Conservation (phyloP, 2,113 vertebrate genomes). For the Glaucomys volans region DNA sequence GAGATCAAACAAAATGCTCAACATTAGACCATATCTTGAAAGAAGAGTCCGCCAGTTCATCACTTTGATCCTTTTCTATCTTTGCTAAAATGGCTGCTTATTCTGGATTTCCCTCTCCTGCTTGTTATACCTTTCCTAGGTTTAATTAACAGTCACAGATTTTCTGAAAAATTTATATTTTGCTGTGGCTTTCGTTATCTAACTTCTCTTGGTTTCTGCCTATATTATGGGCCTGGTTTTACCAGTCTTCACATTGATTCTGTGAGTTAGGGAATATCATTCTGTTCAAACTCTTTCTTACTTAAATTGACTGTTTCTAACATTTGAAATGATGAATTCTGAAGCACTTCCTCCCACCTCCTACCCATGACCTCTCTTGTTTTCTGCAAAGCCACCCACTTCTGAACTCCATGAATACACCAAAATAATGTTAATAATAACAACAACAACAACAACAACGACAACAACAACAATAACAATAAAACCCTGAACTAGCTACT, state of each 20-base stretch:
- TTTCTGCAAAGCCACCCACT: not conserved
- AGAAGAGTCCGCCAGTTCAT: too few species aligned
- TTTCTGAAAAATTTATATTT: not conserved
- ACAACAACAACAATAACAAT: not conserved
- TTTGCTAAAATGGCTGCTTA: not conserved
- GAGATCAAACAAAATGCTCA: not conserved
- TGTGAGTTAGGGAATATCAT: not conserved
- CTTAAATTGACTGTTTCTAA: not conserved
- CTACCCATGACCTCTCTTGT: not conserved
- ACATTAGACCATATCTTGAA: too few species aligned
- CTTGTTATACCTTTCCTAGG: not conserved
- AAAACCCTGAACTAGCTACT: not conserved
- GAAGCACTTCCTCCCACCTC: not conserved
- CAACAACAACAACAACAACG: too few species aligned
- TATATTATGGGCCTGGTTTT: not conserved
- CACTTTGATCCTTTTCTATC: too few species aligned
- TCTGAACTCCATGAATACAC: not conserved
- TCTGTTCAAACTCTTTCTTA: not conserved
- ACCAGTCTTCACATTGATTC: not conserved
- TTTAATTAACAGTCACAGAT: not conserved
- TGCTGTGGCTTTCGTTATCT: not conserved
- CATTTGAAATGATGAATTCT: not conserved
- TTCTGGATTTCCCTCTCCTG: not conserved
- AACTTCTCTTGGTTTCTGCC: not conserved
- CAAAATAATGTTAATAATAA: too few species aligned